Evolutionary conservation across 2,797 vertebrate species (phyloP), one percentile per base, ranked within the genome.

Genomic region (Pelobates cultripes): DNA sequence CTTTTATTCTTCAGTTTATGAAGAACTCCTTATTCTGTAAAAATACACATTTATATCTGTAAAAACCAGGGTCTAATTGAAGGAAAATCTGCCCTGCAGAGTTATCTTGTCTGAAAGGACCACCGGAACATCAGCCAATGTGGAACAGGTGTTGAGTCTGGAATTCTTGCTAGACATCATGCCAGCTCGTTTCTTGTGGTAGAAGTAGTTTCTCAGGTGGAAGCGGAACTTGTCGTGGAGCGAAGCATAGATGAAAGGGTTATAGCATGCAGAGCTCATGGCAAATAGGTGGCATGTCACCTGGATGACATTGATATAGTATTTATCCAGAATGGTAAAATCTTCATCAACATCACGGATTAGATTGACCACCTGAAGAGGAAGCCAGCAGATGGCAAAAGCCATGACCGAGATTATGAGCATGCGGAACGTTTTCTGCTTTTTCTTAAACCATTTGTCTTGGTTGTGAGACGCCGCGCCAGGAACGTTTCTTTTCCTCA

Each of bases 181-280:
- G 41, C 89, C 90, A 63, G 90, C 84, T 86, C 87, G 82, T 86
- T 85, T 88, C 85, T 87, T 91, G n/a, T 86, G 88, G 85, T 89
- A 86, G 71, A 94, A 88, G 86, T 87, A 92, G 67, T 82, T 90
- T 73, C 91, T 93, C 81, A 96, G 83, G 86, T 91, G 95, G 86
- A 94, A 88, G 85, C 95, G 88, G 87, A 96, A 93, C 88, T 96
- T 97, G 85, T 94, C 69, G 0, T 97, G 96, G 55, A 97, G 86
- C 0, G 95, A 96, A 64, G 96, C 96, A 0, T 97, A 97, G 86
- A 97, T 96, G 77, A 97, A 97, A 0, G 96, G 96, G 89, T 97
- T 97, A 91, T 95, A 97, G 91, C 96, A 97, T 55, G 96, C 88
- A 0, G 96, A 97, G 90, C 94, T 96, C 96, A 97, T 97, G 75